Conservation (phyloP, 2,797 vertebrate genomes). For the Chromobotia macracanthus region DNA sequence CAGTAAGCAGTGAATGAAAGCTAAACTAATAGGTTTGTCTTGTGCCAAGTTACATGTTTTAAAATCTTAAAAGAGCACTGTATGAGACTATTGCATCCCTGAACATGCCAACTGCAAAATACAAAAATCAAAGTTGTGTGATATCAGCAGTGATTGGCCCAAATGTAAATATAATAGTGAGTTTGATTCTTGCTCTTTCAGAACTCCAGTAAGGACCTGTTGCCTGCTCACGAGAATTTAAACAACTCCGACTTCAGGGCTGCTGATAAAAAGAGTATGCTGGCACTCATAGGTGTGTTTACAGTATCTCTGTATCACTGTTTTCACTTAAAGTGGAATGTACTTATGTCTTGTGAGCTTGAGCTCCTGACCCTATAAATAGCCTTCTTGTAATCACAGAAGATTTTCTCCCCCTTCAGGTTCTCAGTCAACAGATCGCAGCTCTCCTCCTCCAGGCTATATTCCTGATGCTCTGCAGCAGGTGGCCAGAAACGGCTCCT, state of each 20-base stretch:
- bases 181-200: constrained; percentile 48
- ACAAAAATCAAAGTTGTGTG: too few species aligned
- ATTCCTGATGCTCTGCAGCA: constrained; percentile 96
- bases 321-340: neutral
- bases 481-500: constrained; percentile 94
- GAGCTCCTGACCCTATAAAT: too few species aligned
- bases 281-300: constrained; percentile 84
- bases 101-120: too few species aligned
- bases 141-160: too few species aligned
- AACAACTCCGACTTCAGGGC: constrained; percentile 87
- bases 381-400: too few species aligned
- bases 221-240: constrained; percentile 86
- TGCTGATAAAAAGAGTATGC: constrained; percentile 84
- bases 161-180: neutral
- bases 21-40: too few species aligned
- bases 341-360: too few species aligned
- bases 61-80: too few species aligned
- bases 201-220: constrained; percentile 81
- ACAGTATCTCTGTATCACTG: neutral
- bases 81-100: too few species aligned
- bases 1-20: too few species aligned
- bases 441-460: constrained; percentile 97
- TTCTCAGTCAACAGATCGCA: constrained; percentile 88
- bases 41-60: too few species aligned
- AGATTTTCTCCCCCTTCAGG: constrained; percentile 71